A percentile compares a stretch with the other conserved stretches of the same genome.
Conservation (phyloP, 1,140 invertebrate genomes). For the Drosophila bocqueti region DNA sequence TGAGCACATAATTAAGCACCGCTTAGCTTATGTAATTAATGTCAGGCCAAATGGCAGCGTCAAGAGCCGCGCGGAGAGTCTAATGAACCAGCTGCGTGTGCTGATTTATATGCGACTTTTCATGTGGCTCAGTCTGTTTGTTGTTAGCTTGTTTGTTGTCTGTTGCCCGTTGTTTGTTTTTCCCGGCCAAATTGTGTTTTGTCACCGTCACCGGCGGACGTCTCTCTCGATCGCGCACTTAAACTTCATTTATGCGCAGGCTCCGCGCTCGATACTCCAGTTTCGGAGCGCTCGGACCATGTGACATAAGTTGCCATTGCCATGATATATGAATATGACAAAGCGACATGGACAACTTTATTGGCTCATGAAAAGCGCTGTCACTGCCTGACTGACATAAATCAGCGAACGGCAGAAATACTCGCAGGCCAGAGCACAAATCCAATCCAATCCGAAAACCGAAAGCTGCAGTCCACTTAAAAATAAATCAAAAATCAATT, state of each 20-base stretch:
- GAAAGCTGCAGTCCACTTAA: constrained; percentile 35
- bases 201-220: constrained; percentile 58
- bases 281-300: constrained; percentile 39
- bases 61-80: constrained; percentile 61
- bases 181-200: constrained; percentile 70
- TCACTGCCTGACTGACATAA: constrained; percentile 83
- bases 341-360: constrained; percentile 83
- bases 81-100: constrained; percentile 78
- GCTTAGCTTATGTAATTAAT: constrained; percentile 82
- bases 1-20: constrained; percentile 80
- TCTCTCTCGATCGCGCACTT: constrained; percentile 75
- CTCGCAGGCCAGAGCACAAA: constrained; percentile 12
- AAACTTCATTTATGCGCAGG: constrained; percentile 66
- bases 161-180: constrained; percentile 37
- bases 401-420: constrained; percentile 66
- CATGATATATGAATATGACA: constrained; percentile 84
- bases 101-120: constrained; percentile 79
- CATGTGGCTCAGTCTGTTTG: constrained; percentile 20
- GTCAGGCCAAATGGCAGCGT: constrained; percentile 58
- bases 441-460: constrained; percentile 34
- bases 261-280: constrained; percentile 37
- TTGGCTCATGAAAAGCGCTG: constrained; percentile 84
- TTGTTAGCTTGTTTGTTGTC: neutral
- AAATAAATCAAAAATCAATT: constrained; percentile 81
- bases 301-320: constrained; percentile 78